phyloP scores from a whole-genome alignment of 2,888 invertebrate genomes.

The Caenorhabditis doughertyi region DNA sequence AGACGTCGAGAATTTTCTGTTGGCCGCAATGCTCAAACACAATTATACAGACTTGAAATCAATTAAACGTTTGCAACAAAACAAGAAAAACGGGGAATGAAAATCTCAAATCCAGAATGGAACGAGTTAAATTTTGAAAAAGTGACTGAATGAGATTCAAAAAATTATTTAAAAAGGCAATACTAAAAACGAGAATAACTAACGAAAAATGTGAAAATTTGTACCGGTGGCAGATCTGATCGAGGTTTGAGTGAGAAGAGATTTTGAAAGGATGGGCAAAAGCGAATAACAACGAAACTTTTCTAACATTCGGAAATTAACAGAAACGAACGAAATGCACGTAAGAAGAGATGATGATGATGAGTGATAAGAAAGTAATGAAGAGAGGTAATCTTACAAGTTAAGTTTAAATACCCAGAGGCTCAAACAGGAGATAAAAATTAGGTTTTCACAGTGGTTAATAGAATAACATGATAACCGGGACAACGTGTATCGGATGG shows the following conservation, averaged over 20 bases:
- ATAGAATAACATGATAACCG: conserved; percentile 6
- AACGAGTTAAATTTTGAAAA: conserved; percentile 8
- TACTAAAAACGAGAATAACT: conserved; percentile 1
- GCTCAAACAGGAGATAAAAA: conserved; percentile 17
- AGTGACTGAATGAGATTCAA: conserved; percentile 18
- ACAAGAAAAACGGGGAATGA: conserved; percentile 9
- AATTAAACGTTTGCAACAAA: conserved; percentile 2
- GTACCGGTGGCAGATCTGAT: conserved; percentile 56
- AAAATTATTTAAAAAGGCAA: conserved; percentile 6
- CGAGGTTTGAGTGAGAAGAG: conserved; percentile 56
- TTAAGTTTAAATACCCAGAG: conserved; percentile 18
- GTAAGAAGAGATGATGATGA: conserved; percentile 37
- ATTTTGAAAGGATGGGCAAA: conserved; percentile 25
- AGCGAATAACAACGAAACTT: conserved; percentile 16
- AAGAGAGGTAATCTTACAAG: conserved; percentile 12
- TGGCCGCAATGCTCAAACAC: conserved; percentile 11
- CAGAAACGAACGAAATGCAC: conserved; percentile 47
- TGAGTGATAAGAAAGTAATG: conserved; percentile 2
- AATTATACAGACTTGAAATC: conserved; percentile 1
- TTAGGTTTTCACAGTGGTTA: conserved; percentile 7
- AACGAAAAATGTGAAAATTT: conserved; percentile 12
- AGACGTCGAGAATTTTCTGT: background rate
- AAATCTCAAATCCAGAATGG: background rate
- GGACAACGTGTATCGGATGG: conserved; percentile 15
- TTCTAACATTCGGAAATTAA: conserved; percentile 11